Evolutionary conservation across 2,113 vertebrate species (phyloP), one percentile per base, ranked within the genome.

Genomic region (Nibea albiflora): DNA sequence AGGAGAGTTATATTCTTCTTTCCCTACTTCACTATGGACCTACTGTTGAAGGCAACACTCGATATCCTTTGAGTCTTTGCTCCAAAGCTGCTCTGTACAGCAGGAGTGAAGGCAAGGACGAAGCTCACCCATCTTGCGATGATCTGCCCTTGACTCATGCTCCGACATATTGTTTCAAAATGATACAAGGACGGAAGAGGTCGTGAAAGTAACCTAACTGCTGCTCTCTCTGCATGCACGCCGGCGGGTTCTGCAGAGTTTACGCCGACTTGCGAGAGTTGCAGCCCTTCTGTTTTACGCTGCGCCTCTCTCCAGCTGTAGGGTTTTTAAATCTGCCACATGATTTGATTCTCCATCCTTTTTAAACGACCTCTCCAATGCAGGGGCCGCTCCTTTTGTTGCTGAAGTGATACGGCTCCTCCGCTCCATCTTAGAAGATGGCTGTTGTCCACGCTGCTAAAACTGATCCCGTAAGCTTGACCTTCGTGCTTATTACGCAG

Each of bases 21-120:
- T 76, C 44, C n/a, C 16, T 76, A 50, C 68, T 73, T 88, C 54
- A 75, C 62, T 35, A 1, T 46, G 52, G 56, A 75, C 56, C 42
- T 42, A 52, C 68, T 81, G 69, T 57, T 73, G 73, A 90, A 82
- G 80, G 85, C 76, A 80, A 85, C 72, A 76, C 81, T 79, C 73
- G 10, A 79, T 78, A 86, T 86, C 58, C 79, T 92, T 89, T 90
- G 70, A 92, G 78, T 88, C 52, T 73, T 81, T 69, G 52, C 78
- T 85, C 58, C 57, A 54, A 76, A 81, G 85, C 73, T n/a, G 46
- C 65, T 84, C 52, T 80, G 74, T 82, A 58, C 44, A 60, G 74
- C 76, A 35, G 56, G 60, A 89, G 65, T 44, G 50, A 78, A 78
- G 80, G 60, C 80, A 73, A 91, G 68, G 83, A 83, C 60, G 16